Conservation (phyloP, 2,113 vertebrate species). For the Colinus virginianus region DNA sequence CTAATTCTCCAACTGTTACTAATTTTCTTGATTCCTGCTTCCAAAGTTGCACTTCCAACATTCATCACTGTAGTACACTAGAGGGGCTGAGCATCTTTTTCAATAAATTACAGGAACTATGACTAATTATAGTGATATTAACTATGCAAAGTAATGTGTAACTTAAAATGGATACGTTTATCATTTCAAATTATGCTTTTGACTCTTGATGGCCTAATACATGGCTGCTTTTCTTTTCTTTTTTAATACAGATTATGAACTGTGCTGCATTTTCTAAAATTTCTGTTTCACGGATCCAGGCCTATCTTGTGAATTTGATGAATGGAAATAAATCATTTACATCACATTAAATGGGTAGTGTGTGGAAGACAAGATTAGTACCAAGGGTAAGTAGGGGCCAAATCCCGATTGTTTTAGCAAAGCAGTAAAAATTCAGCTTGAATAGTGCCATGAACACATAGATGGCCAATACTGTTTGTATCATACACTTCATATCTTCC, state of each 20-base stretch:
- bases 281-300: conserved; percentile 26
- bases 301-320: conserved; percentile 15
- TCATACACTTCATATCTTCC: not conserved
- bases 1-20: conserved; percentile 87
- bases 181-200: conserved; percentile 85
- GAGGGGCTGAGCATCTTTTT: conserved; percentile 84
- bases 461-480: not conserved
- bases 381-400: not conserved
- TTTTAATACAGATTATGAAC: conserved; percentile 35
- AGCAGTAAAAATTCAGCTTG: not conserved
- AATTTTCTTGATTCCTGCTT: conserved; percentile 86
- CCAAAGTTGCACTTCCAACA: conserved; percentile 83
- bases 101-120: conserved; percentile 89
- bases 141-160: conserved; percentile 86
- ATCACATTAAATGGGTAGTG: not conserved
- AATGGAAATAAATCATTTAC: conserved; percentile 52
- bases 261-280: conserved; percentile 16
- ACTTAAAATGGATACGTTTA: conserved; percentile 86
- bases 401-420: not conserved
- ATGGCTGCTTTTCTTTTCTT: conserved; percentile 47
- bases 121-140: conserved; percentile 89
- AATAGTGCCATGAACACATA: not conserved
- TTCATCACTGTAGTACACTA: conserved; percentile 86
- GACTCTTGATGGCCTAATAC: conserved; percentile 80
- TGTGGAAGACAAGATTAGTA: not conserved